phyloP scores from a whole-genome alignment of 30 jellyfish, hydroid and myxozoan species.

The Hydra vulgaris region DNA sequence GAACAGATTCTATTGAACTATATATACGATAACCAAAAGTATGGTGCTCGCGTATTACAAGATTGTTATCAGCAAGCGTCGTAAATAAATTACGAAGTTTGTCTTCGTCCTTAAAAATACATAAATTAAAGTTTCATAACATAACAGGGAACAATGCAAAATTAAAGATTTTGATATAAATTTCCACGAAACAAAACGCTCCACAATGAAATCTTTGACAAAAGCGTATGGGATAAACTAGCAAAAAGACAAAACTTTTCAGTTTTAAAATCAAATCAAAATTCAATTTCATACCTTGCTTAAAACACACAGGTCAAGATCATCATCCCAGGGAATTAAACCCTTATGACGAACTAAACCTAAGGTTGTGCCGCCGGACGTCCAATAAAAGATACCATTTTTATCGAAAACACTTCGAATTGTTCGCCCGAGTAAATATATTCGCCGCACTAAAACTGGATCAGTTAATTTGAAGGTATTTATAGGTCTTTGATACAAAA shows the following conservation, averaged over 20 bases:
- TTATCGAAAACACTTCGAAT: background rate
- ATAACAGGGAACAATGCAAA: too few relatives aligned
- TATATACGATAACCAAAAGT: slow-evolving; percentile 4
- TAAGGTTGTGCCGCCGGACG: slow-evolving; percentile 11
- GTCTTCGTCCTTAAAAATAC: background rate
- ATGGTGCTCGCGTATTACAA: background rate
- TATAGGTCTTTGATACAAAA: background rate
- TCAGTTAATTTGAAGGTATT: background rate
- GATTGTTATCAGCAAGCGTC: background rate
- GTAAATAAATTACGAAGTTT: background rate
- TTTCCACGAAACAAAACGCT: too few relatives aligned
- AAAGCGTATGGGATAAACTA: too few relatives aligned
- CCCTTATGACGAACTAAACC: slow-evolving; percentile 16
- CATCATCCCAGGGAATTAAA: slow-evolving; percentile 24
- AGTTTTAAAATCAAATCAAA: background rate
- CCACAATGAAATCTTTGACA: too few relatives aligned
- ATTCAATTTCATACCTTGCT: background rate
- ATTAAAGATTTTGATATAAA: too few relatives aligned
- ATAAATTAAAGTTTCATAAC: background rate
- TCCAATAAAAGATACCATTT: background rate
- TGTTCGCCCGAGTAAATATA: background rate
- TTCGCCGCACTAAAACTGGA: background rate
- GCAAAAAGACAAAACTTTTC: too few relatives aligned
- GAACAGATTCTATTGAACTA: background rate
- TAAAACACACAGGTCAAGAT: slow-evolving; percentile 4